These are phyloP conservation scores for Triplophysa siluroides DNA, from an alignment of 2,113 vertebrate genomes.

Conservation along the genomic window DNA sequence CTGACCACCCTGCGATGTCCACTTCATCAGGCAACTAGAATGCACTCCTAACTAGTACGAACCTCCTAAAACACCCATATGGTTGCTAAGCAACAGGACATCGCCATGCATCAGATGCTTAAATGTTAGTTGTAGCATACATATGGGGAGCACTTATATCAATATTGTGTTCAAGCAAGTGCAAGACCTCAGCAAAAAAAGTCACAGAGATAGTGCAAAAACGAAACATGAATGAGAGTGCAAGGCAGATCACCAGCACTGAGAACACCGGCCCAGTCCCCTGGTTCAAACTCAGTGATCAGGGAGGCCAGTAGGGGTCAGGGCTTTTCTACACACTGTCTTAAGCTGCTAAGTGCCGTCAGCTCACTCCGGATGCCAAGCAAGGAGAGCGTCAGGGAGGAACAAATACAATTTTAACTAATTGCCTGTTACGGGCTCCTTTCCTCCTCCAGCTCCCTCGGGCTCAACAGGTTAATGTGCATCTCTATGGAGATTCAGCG, in stretches of 20 bases:
- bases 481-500: conserved; percentile 51
- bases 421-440: conserved; percentile 55
- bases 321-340: conserved; percentile 50
- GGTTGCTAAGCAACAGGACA: conserved; percentile 77
- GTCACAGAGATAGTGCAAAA: conserved; percentile 63
- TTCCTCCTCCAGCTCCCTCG: conserved; percentile 13
- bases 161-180: conserved; percentile 41
- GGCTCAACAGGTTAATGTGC: conserved; percentile 51
- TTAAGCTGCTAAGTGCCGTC: conserved; percentile 47
- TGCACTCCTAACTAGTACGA: conserved; percentile 55
- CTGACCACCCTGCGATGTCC: too few relatives aligned
- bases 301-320: conserved; percentile 51
- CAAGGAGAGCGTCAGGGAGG: conserved; percentile 47
- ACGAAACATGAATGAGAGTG: conserved; percentile 45
- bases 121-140: conserved; percentile 55
- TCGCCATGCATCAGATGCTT: conserved; percentile 57
- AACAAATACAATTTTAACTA: conserved; percentile 55
- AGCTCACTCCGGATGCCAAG: conserved; percentile 40
- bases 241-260: not conserved
- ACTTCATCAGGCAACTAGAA: too few relatives aligned
- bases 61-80: conserved; percentile 67
- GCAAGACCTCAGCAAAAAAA: not conserved
- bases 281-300: conserved; percentile 10
- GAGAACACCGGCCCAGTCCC: not conserved
- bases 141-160: not conserved